phyloP scores from a whole-genome alignment of 1,140 invertebrate genomes.

The Heliothis virescens region DNA sequence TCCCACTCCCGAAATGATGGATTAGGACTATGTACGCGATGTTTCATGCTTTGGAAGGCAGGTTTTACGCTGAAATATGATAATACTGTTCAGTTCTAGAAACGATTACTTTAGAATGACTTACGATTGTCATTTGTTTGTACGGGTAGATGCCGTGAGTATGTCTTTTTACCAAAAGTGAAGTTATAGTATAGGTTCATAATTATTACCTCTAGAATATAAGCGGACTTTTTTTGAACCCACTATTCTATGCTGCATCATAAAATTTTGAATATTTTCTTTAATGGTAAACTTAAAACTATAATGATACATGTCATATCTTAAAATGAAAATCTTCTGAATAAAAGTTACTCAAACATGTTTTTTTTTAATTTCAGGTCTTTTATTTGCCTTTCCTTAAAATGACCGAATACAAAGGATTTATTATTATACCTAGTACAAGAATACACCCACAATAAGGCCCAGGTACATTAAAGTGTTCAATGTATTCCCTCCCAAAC shows the following conservation, averaged over 20 bases:
- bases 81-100: slow-evolving; percentile 6
- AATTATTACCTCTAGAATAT: too few relatives aligned
- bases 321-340: too few relatives aligned
- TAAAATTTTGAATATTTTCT: too few relatives aligned
- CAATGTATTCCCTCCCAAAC: slow-evolving; percentile 1
- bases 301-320: not conserved
- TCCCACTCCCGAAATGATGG: slow-evolving; percentile 54
- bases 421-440: not conserved
- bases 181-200: too few relatives aligned
- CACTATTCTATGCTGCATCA: too few relatives aligned
- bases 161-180: not conserved
- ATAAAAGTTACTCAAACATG: not conserved
- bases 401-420: not conserved
- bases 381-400: too few relatives aligned
- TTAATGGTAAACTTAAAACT: too few relatives aligned
- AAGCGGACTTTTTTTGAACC: too few relatives aligned
- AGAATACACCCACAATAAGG: not conserved
- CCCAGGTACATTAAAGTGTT: not conserved
- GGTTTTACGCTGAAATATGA: slow-evolving; percentile 32
- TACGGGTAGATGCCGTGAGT: not conserved
- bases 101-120: slow-evolving; percentile 2
- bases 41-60: slow-evolving; percentile 48
- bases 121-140: not conserved
- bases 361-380: too few relatives aligned
- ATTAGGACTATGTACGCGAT: slow-evolving; percentile 49